Percentiles rank a stretch among this genome's conserved stretches.
Conservation (phyloP, 2,113 vertebrate genomes). For the Bettongia penicillata region DNA sequence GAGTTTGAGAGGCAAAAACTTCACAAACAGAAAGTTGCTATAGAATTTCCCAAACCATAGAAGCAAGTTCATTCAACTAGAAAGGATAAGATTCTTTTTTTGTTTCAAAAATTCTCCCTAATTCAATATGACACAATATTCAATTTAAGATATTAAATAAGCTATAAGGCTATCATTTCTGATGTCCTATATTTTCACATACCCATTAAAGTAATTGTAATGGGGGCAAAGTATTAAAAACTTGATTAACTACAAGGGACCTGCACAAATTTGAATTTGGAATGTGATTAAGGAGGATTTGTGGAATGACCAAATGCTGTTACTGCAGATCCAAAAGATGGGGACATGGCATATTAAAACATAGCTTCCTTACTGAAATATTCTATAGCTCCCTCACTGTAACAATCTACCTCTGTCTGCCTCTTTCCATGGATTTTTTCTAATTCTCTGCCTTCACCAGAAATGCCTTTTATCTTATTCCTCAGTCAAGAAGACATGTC, state of each 20-base stretch:
- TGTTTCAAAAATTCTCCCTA: constrained; percentile 34
- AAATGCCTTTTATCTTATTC: not conserved
- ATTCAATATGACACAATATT: constrained; percentile 30
- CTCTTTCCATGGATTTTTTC: not conserved
- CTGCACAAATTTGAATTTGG: constrained; percentile 45
- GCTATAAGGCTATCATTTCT: constrained; percentile 48
- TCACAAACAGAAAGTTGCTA: not conserved
- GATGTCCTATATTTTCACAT: constrained; percentile 51
- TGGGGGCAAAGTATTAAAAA: constrained; percentile 56
- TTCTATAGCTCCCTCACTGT: not conserved
- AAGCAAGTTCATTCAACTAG: not conserved
- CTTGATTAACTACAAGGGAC: constrained; percentile 47
- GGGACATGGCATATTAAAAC: not conserved
- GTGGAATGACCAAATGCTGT: constrained; percentile 13
- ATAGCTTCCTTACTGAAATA: constrained; percentile 2
- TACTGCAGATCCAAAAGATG: not conserved
- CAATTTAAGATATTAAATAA: constrained; percentile 45
- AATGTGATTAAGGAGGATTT: constrained; percentile 28
- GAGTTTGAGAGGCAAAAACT: not conserved
- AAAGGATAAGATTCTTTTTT: not conserved
- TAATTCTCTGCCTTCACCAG: not conserved
- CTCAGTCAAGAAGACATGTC: not conserved
- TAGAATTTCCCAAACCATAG: not conserved
- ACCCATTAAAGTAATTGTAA: constrained; percentile 58
- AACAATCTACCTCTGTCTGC: not conserved